These are phyloP conservation scores for Argyresthia goedartella DNA, from an alignment of 2,888 invertebrate genomes.

Conservation along the genomic window DNA sequence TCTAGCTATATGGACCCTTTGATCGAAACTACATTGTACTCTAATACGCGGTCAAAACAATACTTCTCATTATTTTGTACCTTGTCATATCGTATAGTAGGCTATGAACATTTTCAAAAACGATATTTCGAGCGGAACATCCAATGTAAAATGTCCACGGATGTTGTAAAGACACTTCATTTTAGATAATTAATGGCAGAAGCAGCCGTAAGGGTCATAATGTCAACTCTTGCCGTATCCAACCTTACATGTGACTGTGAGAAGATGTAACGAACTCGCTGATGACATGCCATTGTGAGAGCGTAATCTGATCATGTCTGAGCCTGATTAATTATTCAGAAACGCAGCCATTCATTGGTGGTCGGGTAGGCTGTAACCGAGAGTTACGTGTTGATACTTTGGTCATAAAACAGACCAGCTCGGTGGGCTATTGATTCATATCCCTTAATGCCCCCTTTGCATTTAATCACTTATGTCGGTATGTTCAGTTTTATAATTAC, in stretches of 20 bases:
- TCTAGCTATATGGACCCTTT: not conserved
- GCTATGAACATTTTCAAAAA: not conserved
- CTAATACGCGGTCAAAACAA: not conserved
- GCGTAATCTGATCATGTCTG: constrained; percentile 1
- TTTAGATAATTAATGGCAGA: too few species aligned
- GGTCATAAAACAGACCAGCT: not conserved
- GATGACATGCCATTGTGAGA: constrained; percentile 3
- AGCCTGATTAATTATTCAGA: constrained; percentile 3
- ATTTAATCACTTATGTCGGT: not conserved
- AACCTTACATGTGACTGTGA: not conserved
- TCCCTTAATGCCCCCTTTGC: not conserved
- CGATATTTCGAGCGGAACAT: not conserved
- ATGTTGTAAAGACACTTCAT: not conserved
- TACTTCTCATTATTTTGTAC: not conserved
- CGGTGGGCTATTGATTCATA: not conserved
- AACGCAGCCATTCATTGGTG: not conserved
- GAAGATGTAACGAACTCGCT: constrained; percentile 1
- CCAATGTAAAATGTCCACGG: not conserved
- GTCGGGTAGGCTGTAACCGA: not conserved
- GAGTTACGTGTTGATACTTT: not conserved
- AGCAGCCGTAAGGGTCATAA: not conserved
- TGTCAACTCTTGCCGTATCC: not conserved
- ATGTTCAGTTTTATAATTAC: not conserved
- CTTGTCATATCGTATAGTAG: too few species aligned
- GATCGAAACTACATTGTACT: not conserved